A percentile compares a stretch with the other conserved stretches of the same genome.
phyloP scores from a whole-genome alignment of 2,888 invertebrate genomes.

The Temnothorax ravouxi region DNA sequence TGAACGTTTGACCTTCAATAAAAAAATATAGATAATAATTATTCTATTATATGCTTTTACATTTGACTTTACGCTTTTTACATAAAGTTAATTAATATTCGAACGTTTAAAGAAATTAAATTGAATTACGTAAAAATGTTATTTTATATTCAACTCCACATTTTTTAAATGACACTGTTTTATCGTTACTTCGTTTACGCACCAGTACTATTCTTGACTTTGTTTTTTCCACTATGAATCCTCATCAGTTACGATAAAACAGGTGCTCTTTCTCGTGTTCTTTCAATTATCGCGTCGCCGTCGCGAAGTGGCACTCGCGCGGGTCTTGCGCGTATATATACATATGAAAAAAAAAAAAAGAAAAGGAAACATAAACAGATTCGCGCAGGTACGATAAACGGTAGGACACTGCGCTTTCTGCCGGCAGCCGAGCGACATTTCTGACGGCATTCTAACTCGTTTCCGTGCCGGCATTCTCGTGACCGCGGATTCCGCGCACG shows the following conservation, averaged over 20 bases:
- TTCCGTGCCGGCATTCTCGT: constrained; percentile 67
- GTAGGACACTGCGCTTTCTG: constrained; percentile 12
- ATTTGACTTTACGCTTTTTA: neutral
- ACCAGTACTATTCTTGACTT: neutral
- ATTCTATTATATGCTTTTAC: neutral
- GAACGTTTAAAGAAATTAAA: neutral
- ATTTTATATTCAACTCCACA: neutral
- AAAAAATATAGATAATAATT: constrained; percentile 36
- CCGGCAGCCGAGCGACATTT: constrained; percentile 64
- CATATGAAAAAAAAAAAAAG: constrained; percentile 5
- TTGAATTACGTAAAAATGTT: neutral
- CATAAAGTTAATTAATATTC: neutral
- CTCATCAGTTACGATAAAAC: neutral
- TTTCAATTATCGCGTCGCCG: constrained; percentile 29
- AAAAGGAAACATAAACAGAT: constrained; percentile 16
- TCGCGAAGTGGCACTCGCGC: neutral
- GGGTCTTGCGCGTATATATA: neutral
- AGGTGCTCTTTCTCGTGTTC: neutral
- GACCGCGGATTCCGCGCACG: constrained; percentile 73
- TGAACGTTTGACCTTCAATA: neutral
- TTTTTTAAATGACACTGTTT: constrained; percentile 12
- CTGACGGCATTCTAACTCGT: constrained; percentile 69
- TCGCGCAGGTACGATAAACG: constrained; percentile 33
- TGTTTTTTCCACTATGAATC: neutral
- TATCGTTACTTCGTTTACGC: neutral